Base-by-base conservation (phyloP, 2,888 invertebrate genomes). In the Morpho deidamia region DNA sequence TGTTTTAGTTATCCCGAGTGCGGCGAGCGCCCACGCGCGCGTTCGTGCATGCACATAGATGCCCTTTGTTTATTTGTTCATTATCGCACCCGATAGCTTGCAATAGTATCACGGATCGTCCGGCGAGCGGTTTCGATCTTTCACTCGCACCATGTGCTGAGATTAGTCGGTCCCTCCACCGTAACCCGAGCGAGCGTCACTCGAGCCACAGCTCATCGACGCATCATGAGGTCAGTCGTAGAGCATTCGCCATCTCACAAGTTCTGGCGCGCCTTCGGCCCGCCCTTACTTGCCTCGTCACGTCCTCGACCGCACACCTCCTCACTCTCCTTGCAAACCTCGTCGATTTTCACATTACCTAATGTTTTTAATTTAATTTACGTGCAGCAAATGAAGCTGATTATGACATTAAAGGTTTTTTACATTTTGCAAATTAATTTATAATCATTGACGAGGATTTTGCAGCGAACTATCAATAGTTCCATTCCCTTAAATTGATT, bases 181-280 rank as follows among this genome's bases (percentile, higher is more conserved):
- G 74, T 73, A 72, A 71, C 78, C 81, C 78, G 78, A 78, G 78
- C 77, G 75, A 72, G 78, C 77, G 81, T 75, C 75, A 59, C 78
- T 74, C 72, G 69, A 71, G 76, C 69, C 70, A 70, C 72, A 71
- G 78, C 81, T 76, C 69, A 68, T 75, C 78, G 78, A 71, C 81
- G 77, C 78, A 73, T 74, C 79, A 78, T 81, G 83, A 84, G 83
- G 84, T 86, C 85, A 85, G 84, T 85, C 84, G 83, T 86, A 85
- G 83, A 86, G 83, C 84, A 86, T 82, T 78, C 78, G 89, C 90
- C 90, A 90, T 90, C 90, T 90, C 90, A 89, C 86, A 86, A 90
- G 90, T 90, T 88, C 90, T 82, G 84, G 83, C 76, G 83, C 82
- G 81, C 62, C 38, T 54, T 59, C 54, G 52, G 51, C 58, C 51